Evolutionary conservation across 1,140 invertebrate genomes (phyloP).

Genomic region (Dendroctonus valens): DNA sequence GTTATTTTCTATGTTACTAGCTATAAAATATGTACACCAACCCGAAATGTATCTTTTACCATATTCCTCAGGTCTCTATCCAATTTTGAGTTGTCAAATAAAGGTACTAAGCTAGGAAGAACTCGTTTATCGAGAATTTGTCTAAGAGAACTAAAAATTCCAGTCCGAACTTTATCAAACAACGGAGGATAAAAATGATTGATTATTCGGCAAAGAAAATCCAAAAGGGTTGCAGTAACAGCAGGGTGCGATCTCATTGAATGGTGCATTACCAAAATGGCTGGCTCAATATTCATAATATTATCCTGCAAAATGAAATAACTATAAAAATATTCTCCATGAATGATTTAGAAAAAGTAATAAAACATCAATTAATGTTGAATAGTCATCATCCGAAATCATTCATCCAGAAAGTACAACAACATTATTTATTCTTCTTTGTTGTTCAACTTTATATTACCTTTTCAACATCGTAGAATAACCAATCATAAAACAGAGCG

Average conservation of each 20-base stretch:
- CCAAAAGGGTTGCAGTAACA: slow-evolving; percentile 90
- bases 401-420: not conserved
- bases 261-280: slow-evolving; percentile 96
- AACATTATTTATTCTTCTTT: not conserved
- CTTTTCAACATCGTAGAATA: slow-evolving; percentile 91
- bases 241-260: slow-evolving; percentile 94
- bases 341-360: not conserved
- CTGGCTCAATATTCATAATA: slow-evolving; percentile 99
- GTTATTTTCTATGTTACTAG: not conserved
- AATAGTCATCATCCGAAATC: not conserved
- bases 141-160: slow-evolving; percentile 88
- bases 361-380: not conserved
- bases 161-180: slow-evolving; percentile 80
- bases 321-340: slow-evolving; percentile 8
- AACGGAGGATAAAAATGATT: slow-evolving; percentile 87
- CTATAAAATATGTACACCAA: not conserved
- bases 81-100: slow-evolving; percentile 92
- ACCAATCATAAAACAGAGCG: slow-evolving; percentile 96
- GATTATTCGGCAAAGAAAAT: slow-evolving; percentile 95
- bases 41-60: slow-evolving; percentile 83
- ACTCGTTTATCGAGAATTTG: slow-evolving; percentile 95
- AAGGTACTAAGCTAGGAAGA: slow-evolving; percentile 79
- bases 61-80: slow-evolving; percentile 84
- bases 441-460: slow-evolving; percentile 2
- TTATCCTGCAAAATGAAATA: slow-evolving; percentile 64